Evolutionary conservation across 1,140 invertebrate genomes (phyloP), one percentile per base, ranked within the genome.

Genomic region (Drosophila carrolli): DNA sequence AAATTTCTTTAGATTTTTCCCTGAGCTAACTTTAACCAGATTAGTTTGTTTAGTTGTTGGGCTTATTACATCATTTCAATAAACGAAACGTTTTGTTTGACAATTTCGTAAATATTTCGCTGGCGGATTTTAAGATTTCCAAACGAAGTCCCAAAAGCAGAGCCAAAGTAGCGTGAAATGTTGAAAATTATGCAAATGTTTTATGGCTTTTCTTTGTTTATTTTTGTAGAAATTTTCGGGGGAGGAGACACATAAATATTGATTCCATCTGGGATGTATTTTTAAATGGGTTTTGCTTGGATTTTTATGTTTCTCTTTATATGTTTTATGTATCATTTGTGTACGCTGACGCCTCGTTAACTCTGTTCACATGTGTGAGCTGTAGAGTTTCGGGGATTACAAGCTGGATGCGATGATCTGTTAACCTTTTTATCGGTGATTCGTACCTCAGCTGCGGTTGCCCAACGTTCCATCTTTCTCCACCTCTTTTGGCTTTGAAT

Each of bases 151-250:
- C 47, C 32, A 60, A 60, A 60, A 53, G 2, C 27, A 53, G 56
- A 47, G 29, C 35, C 48, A 50, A 51, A 55, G 47, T 54, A 66
- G 78, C 78, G 60, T 78, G 29, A 78, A 78, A 68, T 83, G 70
- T 82, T 83, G 75, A 70, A 83, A 76, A 83, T 76, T 80, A 83
- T 83, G 81, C 72, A 83, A 83, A 83, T 78, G 50, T 37, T 71
- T 84, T 72, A 72, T 72, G 40, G 75, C 81, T 84, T 80, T 83
- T 84, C 63, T 80, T 79, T 84, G 60, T 79, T 66, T 76, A 23
- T 70, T 57, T 71, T 65, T 54, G 61, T 73, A 81, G 66, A 61
- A 66, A 82, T 53, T 43, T 56, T 53, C 8, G 61, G 59, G 60
- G 19, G 54, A 65, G 44, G 46, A 41, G 72, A 40, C 13, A 38